phyloP scores from a whole-genome alignment of 2,113 vertebrate genomes.

The Limnothrissa miodon region DNA sequence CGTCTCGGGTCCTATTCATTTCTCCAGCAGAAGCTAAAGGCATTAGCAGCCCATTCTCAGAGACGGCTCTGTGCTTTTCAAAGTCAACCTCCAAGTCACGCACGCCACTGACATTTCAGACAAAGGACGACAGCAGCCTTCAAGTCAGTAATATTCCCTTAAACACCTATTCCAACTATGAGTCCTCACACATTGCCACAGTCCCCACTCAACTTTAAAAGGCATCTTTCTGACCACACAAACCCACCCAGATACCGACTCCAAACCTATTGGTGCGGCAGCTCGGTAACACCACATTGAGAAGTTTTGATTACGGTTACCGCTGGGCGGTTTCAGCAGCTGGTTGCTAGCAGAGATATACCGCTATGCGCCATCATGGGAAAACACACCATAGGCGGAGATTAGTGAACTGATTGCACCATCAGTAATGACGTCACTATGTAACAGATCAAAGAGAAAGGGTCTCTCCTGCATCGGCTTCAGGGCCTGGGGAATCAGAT shows the following conservation, averaged over 20 bases:
- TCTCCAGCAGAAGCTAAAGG: background rate
- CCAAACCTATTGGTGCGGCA: background rate
- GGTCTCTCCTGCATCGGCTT: background rate
- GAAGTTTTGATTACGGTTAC: background rate
- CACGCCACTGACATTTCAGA: background rate
- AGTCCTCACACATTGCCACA: background rate
- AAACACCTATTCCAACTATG: background rate
- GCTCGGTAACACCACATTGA: background rate
- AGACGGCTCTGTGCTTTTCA: background rate
- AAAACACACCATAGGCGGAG: background rate
- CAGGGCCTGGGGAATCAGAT: background rate
- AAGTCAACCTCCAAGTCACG: slow-evolving; percentile 4
- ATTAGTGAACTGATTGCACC: slow-evolving; percentile 2
- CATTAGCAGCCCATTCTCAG: background rate
- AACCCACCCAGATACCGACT: background rate
- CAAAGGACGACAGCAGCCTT: background rate
- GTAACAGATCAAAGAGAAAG: background rate
- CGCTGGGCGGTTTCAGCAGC: background rate
- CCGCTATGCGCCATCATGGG: background rate
- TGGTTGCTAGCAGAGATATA: background rate
- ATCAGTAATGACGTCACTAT: background rate
- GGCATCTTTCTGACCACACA: background rate
- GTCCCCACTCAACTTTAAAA: background rate
- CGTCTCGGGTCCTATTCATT: background rate
- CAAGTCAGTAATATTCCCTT: background rate